phyloP scores from a whole-genome alignment of 2,888 invertebrate genomes.

The Coecobrya sp. region DNA sequence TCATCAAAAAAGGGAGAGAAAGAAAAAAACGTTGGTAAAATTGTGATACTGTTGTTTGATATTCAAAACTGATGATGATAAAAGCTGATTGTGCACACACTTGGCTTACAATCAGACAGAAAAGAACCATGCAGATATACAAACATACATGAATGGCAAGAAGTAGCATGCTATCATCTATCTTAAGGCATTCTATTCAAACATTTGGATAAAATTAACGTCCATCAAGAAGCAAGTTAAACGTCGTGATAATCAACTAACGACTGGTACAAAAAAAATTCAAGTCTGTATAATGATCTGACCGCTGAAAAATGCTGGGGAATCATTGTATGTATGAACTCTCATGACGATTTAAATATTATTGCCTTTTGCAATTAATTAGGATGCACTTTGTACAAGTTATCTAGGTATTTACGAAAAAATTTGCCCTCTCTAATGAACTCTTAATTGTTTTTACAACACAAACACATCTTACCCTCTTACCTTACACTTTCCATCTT shows the following conservation, averaged over 20 bases:
- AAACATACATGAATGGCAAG: no score
- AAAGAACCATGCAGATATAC: no score
- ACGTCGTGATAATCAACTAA: no score
- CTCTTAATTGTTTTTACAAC: not conserved
- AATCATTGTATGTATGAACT: not conserved
- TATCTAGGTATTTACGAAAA: not conserved
- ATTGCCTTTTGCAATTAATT: not conserved
- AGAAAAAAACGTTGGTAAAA: conserved; percentile 12
- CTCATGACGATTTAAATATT: not conserved
- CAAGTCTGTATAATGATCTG: no score
- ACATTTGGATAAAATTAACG: no score
- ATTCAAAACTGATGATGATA: not conserved
- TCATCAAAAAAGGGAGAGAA: not conserved
- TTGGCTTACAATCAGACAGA: no score
- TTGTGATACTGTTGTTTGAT: conserved; percentile 24
- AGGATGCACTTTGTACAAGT: not conserved
- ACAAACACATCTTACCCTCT: not conserved
- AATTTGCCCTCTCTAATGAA: not conserved
- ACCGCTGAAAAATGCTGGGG: not conserved
- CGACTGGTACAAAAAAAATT: no score
- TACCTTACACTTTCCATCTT: not conserved
- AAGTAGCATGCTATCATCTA: no score
- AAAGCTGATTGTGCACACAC: no score
- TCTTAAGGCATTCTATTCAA: no score
- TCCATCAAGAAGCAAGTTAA: no score